phyloP scores from a whole-genome alignment of 1,140 invertebrate genomes.

The Eumeta japonica region DNA sequence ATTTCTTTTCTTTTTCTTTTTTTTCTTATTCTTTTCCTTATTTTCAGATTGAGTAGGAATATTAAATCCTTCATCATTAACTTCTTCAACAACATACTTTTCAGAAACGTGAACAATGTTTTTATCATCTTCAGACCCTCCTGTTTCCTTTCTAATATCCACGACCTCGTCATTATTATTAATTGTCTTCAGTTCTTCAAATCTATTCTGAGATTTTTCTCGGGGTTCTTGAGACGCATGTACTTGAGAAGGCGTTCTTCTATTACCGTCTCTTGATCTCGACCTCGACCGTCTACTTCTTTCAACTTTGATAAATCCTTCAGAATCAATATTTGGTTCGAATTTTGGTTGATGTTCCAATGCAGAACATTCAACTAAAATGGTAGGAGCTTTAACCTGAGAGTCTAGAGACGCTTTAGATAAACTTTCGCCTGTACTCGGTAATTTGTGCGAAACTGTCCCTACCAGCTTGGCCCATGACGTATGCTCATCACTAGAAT shows the following conservation, averaged over 20 bases:
- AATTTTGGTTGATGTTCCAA: constrained; percentile 20
- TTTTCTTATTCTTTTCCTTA: constrained; percentile 22
- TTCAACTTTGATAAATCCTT: constrained; percentile 49
- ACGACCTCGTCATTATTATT: constrained; percentile 23
- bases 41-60: neutral
- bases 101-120: neutral
- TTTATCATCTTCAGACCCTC: constrained; percentile 21
- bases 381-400: constrained; percentile 29
- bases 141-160: constrained; percentile 16
- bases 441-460: constrained; percentile 21
- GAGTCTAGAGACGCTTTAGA: constrained; percentile 6
- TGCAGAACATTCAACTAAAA: constrained; percentile 42
- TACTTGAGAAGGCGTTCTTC: constrained; percentile 23
- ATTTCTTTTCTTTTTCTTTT: constrained; percentile 43
- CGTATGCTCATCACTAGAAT: constrained; percentile 8
- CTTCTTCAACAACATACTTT: constrained; percentile 1
- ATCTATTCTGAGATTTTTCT: constrained; percentile 44
- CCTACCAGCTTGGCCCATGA: constrained; percentile 54
- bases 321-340: constrained; percentile 33
- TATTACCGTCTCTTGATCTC: constrained; percentile 38
- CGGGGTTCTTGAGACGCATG: constrained; percentile 16
- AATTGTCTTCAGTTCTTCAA: constrained; percentile 29
- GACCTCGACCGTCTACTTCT: constrained; percentile 47
- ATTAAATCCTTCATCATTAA: neutral
- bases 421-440: constrained; percentile 3